These are phyloP conservation scores for Empidonax traillii DNA, from an alignment of 2,113 vertebrate species.

Conservation along the genomic window DNA sequence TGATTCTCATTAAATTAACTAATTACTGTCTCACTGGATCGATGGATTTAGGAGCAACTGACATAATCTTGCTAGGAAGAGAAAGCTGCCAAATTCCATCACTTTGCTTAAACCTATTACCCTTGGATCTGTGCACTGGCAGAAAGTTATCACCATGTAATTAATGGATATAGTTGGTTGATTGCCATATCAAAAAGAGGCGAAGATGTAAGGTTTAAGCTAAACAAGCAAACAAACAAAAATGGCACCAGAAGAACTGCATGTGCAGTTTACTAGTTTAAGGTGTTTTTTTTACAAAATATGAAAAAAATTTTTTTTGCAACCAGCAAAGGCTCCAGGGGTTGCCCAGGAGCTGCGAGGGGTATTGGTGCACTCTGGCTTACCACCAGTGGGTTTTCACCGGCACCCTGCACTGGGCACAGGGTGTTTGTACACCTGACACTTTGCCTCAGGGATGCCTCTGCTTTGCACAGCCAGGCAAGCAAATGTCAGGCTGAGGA, in stretches of 20 bases:
- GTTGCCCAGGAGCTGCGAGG: background rate
- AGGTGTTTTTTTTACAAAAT: accelerated
- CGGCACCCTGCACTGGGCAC: background rate
- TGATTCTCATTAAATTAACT: conserved; percentile 60
- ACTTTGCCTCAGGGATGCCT: too few relatives aligned
- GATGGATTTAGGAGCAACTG: background rate
- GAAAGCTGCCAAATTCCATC: conserved; percentile 27
- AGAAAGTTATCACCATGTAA: conserved; percentile 22
- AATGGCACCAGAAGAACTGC: background rate
- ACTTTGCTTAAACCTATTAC: conserved; percentile 1
- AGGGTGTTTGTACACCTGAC: background rate
- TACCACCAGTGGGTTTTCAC: too few relatives aligned
- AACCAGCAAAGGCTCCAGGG: background rate
- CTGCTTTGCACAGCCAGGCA: background rate
- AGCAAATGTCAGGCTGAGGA: background rate
- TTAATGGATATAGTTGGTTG: background rate
- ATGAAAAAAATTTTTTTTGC: background rate
- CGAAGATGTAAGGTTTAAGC: background rate
- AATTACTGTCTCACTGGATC: conserved; percentile 36
- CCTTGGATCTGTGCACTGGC: background rate
- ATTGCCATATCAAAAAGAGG: background rate
- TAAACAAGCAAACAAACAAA: background rate
- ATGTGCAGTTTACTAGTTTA: background rate
- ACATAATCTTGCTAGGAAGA: background rate
- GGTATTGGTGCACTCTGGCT: background rate